phyloP scores from a whole-genome alignment of 2,113 vertebrate genomes.

The Clarias gariepinus region DNA sequence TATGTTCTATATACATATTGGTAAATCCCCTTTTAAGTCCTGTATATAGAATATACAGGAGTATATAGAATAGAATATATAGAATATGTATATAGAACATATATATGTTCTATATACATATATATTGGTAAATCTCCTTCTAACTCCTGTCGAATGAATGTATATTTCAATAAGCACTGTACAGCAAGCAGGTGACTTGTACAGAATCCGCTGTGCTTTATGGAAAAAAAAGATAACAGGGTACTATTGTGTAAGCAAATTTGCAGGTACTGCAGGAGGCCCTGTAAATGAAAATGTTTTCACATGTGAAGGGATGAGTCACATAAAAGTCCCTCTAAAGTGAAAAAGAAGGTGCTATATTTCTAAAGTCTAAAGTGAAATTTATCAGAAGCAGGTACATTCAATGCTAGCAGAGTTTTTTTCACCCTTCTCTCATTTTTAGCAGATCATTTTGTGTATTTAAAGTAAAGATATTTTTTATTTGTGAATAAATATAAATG shows the following conservation, averaged over 20 bases:
- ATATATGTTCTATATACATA: background rate
- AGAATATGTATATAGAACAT: no score
- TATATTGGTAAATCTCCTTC: background rate
- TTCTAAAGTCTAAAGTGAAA: background rate
- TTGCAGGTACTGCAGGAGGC: background rate
- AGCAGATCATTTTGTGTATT: background rate
- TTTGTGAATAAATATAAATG: background rate
- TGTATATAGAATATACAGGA: no score
- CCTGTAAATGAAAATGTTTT: constrained; percentile 3
- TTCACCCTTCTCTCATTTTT: background rate
- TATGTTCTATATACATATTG: background rate
- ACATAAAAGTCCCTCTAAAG: background rate
- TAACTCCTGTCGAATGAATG: background rate
- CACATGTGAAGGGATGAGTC: background rate
- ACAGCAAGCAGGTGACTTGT: background rate
- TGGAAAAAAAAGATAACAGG: background rate
- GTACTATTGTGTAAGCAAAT: background rate
- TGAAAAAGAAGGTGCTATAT: background rate
- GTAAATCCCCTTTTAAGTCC: background rate
- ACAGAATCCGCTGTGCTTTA: background rate
- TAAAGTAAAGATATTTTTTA: background rate
- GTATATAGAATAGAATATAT: no score
- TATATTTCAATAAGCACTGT: background rate
- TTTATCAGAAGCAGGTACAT: background rate
- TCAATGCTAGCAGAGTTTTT: background rate